Evolutionary conservation across 2,888 invertebrate species (phyloP), one percentile per base, ranked within the genome.

Genomic region (Nipponacmea schrenckii): DNA sequence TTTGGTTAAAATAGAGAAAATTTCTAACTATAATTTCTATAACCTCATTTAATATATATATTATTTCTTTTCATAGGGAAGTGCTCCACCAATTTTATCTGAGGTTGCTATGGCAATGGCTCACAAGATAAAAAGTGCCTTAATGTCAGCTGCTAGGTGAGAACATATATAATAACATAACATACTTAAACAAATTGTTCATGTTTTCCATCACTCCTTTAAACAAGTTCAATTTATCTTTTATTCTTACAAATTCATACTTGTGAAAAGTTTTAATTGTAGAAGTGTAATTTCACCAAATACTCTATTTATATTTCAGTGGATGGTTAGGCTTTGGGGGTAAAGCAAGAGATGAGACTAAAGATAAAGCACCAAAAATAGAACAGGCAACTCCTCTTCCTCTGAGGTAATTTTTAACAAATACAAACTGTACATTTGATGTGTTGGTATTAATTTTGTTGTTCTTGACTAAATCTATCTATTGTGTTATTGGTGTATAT

Each of bases 91-190:
- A 0, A 92, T 94, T 17, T 90, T 97, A 17, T 93, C 95, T 68
- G 96, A 97, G 87, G 95, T 97, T n/a, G 96, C 96, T 0, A 93
- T 94, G 86, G 96, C 95, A 69, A 94, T 97, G 67, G 96, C 96
- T 1, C 94, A 93, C 85, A 96, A 95, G 74, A 81, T 90, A 44
- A 94, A 95, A 87, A 89, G 89, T 72, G 90, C 90, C 20, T 77
- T 90, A 8, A 84, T 90, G 77, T 89, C 88, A 71, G 90, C 90
- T 72, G 89, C 90, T 62, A 89, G 89, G 89, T 90, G 80, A 78
- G 74, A n/a, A n/a, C n/a, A n/a, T n/a, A n/a, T n/a, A n/a, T n/a
- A n/a, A n/a, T n/a, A n/a, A n/a, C n/a, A n/a, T 39, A 39, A 39
- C 39, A n/a, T 39, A 8, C 39, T 5, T 39, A 1, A 5, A 39